Base-by-base conservation (phyloP, 2,888 invertebrate genomes). In the Dasysyrphus tricinctus region DNA sequence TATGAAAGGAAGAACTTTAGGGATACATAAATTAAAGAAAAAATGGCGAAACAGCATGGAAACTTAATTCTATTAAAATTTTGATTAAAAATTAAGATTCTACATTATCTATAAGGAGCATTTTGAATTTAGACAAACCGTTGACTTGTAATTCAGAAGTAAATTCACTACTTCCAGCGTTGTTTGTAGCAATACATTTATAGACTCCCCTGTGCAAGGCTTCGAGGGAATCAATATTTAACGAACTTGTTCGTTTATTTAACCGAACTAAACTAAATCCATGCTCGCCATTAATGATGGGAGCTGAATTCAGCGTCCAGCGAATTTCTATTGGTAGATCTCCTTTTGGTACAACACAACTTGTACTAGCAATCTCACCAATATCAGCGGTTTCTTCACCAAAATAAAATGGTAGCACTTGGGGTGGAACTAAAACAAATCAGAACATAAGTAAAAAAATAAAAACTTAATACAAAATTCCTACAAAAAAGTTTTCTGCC, bases 351-450 rank as follows among this genome's bases (percentile, higher is more conserved):
- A 95, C 94, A 44, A 94, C 94, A 91, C 95, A 95, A 67, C 94
- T 94, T 51, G 95, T 93, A 89, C 95, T 94, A 88, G 95, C 94
- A 92, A 94, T 94, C 91, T 96, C 96, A 90, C 95, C 95, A 88
- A 95, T 95, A 91, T 95, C 95, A 51, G 89, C 88, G 11, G 89
- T 88, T 49, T 89, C 89, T 80, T 90, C 90, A 24, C 90, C 90
- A 87, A 90, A 90, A 63, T 88, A 88, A 85, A 90, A 91, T 34
- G 91, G 91, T 57, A 88, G 88, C 59, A 91, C 90, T 80, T 90
- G 89, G 42, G 91, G 91, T 57, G 89, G 87, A 88, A 91, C 90
- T 90, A 87, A 74, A 82, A 82, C 11, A 65, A 85, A 72, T 65
- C 12, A 78, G 29, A 83, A 72, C 29, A 29, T 9, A 49, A 63